Percentiles rank a stretch among this genome's conserved stretches.
These are phyloP conservation scores for Ophiothrix spiculata DNA, from an alignment of 35 echinoderm and acorn worm genomes.

Conservation along the genomic window DNA sequence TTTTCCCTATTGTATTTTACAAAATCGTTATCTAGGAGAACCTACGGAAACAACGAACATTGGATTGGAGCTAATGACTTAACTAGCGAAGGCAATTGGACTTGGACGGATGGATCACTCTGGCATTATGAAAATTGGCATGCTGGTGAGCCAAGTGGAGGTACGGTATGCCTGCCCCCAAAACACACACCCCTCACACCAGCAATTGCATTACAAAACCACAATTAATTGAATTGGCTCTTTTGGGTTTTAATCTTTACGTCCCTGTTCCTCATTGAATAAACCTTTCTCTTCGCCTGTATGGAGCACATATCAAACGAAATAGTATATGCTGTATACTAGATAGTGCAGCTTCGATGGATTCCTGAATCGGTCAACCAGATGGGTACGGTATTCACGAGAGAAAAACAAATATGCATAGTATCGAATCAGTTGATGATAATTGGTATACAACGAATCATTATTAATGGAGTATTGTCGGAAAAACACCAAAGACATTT, in stretches of 20 bases:
- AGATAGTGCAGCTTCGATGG: too few relatives aligned
- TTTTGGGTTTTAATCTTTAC: too few relatives aligned
- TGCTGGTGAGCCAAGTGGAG: conserved; percentile 37
- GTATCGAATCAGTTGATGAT: too few relatives aligned
- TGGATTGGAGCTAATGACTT: conserved; percentile 74
- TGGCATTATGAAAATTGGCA: conserved; percentile 51
- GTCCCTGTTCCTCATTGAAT: too few relatives aligned
- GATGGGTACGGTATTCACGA: neutral
- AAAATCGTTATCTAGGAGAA: too few relatives aligned
- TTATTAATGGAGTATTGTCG: neutral
- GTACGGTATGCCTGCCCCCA: neutral
- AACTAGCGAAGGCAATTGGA: conserved; percentile 49
- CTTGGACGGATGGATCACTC: conserved; percentile 57
- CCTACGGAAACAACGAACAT: conserved; percentile 25
- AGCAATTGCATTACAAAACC: neutral
- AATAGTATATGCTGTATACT: too few relatives aligned
- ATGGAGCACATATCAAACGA: too few relatives aligned
- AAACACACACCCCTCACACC: neutral
- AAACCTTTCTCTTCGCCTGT: too few relatives aligned
- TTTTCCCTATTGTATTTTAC: too few relatives aligned
- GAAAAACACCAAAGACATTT: neutral
- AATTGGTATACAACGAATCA: neutral
- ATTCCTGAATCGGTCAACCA: too few relatives aligned
- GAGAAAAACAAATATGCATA: neutral
- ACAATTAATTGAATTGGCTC: neutral